Evolutionary conservation across 2,113 vertebrate species (phyloP).

Genomic region (Anas platyrhynchos): DNA sequence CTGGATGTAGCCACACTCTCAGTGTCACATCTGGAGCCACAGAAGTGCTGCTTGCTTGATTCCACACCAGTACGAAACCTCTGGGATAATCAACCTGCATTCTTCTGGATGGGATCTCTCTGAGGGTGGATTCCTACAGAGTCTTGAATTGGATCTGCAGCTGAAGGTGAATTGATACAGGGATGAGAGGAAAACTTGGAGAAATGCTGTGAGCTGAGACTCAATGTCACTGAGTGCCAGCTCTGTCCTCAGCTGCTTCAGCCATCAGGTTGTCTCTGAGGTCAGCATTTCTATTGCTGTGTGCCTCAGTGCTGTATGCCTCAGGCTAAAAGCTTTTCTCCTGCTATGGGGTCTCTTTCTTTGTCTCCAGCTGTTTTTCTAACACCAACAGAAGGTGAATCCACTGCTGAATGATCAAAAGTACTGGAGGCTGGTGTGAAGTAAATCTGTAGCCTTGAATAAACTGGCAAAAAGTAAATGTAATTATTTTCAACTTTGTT

Average conservation of each 20-base stretch:
- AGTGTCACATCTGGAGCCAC: neutral
- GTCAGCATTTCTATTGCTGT: neutral
- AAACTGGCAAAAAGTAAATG: neutral
- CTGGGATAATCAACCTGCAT: neutral
- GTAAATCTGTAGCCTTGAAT: neutral
- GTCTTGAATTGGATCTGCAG: neutral
- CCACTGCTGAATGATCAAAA: neutral
- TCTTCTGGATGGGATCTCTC: neutral
- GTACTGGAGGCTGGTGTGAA: neutral
- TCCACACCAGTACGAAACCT: neutral
- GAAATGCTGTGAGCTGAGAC: fast-evolving
- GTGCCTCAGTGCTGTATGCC: neutral
- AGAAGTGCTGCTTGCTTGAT: neutral
- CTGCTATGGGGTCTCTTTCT: neutral
- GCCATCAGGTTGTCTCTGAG: neutral
- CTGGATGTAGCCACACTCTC: neutral
- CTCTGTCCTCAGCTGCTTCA: neutral
- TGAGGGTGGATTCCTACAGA: neutral
- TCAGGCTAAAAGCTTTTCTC: neutral
- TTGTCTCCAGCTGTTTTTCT: neutral
- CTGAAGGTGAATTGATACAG: neutral
- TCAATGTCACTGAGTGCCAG: neutral
- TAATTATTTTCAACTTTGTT: neutral
- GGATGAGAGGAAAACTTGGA: neutral
- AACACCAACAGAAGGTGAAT: neutral